Percentiles rank a stretch among this genome's conserved stretches.
Conservation (phyloP, 30 jellyfish, hydroid and myxozoan species). For the Aurelia coerulea region DNA sequence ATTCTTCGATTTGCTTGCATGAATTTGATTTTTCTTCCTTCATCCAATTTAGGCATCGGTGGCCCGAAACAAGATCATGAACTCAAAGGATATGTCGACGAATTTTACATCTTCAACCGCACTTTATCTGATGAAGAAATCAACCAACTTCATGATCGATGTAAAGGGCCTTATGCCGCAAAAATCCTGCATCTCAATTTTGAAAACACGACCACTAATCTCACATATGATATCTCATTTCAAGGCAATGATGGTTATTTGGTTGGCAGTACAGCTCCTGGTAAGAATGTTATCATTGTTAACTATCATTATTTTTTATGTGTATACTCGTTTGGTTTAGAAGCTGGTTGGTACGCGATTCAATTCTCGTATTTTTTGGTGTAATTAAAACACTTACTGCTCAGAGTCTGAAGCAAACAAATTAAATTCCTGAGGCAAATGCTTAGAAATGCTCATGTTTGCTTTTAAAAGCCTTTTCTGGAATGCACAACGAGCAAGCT, state of each 20-base stretch:
- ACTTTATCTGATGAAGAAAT: conserved; percentile 72
- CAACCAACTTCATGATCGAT: conserved; percentile 66
- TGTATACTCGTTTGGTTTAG: too few species aligned
- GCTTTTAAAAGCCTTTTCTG: too few species aligned
- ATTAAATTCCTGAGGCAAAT: too few species aligned
- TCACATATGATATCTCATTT: conserved; percentile 75
- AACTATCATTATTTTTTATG: too few species aligned
- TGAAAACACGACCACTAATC: conserved; percentile 57
- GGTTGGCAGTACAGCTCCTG: conserved; percentile 62
- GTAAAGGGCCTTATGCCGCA: conserved; percentile 90
- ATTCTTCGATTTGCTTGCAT: too few species aligned
- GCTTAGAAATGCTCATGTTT: too few species aligned
- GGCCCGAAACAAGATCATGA: conserved; percentile 81
- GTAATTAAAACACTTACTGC: too few species aligned
- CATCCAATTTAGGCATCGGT: conserved; percentile 75
- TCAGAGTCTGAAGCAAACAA: too few species aligned
- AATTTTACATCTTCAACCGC: conserved; percentile 84
- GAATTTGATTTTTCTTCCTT: background rate
- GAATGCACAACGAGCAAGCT: too few species aligned
- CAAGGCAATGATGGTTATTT: conserved; percentile 92
- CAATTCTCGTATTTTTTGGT: too few species aligned
- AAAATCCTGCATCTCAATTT: conserved; percentile 77
- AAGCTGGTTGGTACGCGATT: too few species aligned
- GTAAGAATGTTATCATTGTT: conserved; percentile 1
- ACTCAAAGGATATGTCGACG: conserved; percentile 88